Percentiles rank a stretch among this genome's conserved stretches.
These are phyloP conservation scores for Ifrita kowaldi DNA, from an alignment of 2,113 vertebrate genomes.

Conservation along the genomic window DNA sequence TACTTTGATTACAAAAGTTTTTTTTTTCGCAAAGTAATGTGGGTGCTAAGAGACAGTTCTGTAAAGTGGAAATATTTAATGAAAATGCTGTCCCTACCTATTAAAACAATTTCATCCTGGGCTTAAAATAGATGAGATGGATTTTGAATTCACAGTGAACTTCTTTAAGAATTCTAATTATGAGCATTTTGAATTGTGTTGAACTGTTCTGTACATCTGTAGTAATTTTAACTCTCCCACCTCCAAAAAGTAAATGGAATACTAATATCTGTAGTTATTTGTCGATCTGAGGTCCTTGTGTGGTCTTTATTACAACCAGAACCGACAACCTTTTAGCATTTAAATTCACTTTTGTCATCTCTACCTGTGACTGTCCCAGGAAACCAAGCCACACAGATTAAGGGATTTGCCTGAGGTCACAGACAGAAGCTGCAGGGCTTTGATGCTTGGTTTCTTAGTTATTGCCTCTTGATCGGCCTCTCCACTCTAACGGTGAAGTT, in stretches of 20 bases:
- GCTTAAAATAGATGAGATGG: background rate
- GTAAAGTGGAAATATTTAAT: background rate
- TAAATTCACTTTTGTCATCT: background rate
- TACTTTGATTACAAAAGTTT: background rate
- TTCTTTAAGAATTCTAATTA: background rate
- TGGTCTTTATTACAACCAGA: background rate
- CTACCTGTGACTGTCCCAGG: background rate
- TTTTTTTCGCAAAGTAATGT: background rate
- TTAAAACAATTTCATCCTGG: background rate
- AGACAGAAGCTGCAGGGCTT: background rate
- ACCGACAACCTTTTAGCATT: background rate
- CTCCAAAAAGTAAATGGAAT: background rate
- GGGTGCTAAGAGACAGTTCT: background rate
- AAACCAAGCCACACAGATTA: background rate
- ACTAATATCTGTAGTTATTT: background rate
- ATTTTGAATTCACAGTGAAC: background rate
- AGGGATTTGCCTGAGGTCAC: background rate
- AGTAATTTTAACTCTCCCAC: background rate
- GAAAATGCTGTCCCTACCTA: background rate
- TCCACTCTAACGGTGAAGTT: background rate
- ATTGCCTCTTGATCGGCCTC: background rate
- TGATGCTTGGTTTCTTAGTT: background rate
- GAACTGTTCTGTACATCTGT: background rate
- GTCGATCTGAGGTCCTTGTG: background rate
- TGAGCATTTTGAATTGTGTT: background rate